phyloP scores from a whole-genome alignment of 2,888 invertebrate genomes.

The Macrostomum cliftonense region DNA sequence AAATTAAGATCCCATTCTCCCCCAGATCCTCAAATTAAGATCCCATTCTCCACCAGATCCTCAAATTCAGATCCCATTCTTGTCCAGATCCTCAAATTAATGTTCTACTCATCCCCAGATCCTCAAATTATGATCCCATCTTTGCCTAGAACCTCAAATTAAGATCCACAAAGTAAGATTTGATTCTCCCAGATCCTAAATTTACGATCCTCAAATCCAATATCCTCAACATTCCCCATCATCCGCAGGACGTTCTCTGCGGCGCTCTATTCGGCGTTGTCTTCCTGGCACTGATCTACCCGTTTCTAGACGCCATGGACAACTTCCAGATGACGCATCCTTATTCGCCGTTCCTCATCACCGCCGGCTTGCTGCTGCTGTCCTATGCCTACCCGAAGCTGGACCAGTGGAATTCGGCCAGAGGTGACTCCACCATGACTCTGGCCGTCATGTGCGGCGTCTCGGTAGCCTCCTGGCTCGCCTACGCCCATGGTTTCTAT shows the following conservation, averaged over 20 bases:
- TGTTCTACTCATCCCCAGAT: no score
- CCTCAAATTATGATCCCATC: no score
- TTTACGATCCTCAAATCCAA: no score
- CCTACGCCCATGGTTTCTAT: slow-evolving; percentile 55
- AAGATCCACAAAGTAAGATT: no score
- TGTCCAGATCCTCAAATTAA: no score
- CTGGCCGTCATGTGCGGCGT: slow-evolving; percentile 62
- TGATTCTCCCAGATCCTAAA: no score
- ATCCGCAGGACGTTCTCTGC: slow-evolving; percentile 55
- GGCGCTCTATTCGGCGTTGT: slow-evolving; percentile 52
- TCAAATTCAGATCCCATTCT: no score
- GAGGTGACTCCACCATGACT: slow-evolving; percentile 73
- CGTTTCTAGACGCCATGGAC: slow-evolving; percentile 55
- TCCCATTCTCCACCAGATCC: no score
- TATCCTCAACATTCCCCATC: no score
- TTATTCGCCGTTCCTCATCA: slow-evolving; percentile 48
- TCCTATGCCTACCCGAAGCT: slow-evolving; percentile 61
- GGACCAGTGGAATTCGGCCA: slow-evolving; percentile 68
- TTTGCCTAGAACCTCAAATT: no score
- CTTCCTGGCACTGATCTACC: slow-evolving; percentile 54
- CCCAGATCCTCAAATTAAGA: no score
- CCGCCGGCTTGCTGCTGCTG: slow-evolving; percentile 47
- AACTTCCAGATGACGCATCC: slow-evolving; percentile 50
- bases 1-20: no score
- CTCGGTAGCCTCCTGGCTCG: slow-evolving; percentile 60